Evolutionary conservation across 2,888 invertebrate genomes (phyloP).

Genomic region (Nomada ruficornis): DNA sequence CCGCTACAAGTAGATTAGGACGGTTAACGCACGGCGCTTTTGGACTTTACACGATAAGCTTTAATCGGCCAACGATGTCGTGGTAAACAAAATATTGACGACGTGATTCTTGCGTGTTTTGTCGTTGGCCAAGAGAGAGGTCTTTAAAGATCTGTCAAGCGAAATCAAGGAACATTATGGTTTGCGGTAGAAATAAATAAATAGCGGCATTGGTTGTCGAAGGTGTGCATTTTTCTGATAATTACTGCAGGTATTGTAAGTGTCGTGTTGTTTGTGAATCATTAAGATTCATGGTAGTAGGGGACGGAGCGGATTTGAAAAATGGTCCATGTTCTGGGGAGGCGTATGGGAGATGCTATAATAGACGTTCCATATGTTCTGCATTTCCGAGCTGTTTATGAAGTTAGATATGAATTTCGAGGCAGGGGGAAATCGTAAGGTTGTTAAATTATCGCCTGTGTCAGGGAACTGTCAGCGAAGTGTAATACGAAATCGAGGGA

Average conservation of each 20-base stretch:
- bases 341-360: too few relatives aligned
- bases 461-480: too few relatives aligned
- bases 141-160: background rate
- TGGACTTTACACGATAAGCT: conserved; percentile 67
- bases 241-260: background rate
- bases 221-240: too few relatives aligned
- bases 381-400: too few relatives aligned
- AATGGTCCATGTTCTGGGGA: too few relatives aligned
- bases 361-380: too few relatives aligned
- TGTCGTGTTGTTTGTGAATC: background rate
- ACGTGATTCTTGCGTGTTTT: background rate
- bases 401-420: too few relatives aligned
- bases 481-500: too few relatives aligned
- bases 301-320: too few relatives aligned
- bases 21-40: conserved; percentile 56
- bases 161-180: too few relatives aligned
- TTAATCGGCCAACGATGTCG: conserved; percentile 53
- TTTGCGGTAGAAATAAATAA: background rate
- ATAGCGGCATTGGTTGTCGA: background rate
- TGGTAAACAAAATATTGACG: conserved; percentile 57
- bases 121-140: background rate
- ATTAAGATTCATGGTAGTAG: background rate
- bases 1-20: conserved; percentile 39
- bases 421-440: too few relatives aligned
- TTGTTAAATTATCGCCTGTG: too few relatives aligned